Percentiles rank a stretch among this genome's conserved stretches.
phyloP scores from a whole-genome alignment of 2,888 invertebrate species.

The Yponomeuta sedellus region DNA sequence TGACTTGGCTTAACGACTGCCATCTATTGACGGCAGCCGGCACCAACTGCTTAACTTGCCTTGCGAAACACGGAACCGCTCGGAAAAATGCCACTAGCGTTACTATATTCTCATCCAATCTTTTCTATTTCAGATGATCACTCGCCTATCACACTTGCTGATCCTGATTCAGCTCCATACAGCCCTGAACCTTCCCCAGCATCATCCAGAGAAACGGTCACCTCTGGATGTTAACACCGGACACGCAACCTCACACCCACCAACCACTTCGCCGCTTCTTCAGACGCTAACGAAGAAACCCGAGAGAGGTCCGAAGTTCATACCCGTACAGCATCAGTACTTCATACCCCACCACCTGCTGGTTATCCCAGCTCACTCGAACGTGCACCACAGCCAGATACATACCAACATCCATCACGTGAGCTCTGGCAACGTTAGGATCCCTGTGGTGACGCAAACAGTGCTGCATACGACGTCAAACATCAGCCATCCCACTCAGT shows the following conservation, averaged over 20 bases:
- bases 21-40: too few relatives aligned
- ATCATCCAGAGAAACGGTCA: not conserved
- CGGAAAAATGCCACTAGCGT: too few relatives aligned
- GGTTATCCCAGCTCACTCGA: conserved; percentile 12
- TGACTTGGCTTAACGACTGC: too few relatives aligned
- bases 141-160: not conserved
- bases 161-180: not conserved
- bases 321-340: conserved; percentile 6
- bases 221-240: not conserved
- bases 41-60: too few relatives aligned
- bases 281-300: not conserved
- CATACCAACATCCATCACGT: conserved; percentile 13
- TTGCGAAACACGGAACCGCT: too few relatives aligned
- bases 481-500: conserved; percentile 15
- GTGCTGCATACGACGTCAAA: conserved; percentile 14
- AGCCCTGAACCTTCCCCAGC: conserved; percentile 5
- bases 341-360: conserved; percentile 2
- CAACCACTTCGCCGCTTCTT: not conserved
- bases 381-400: conserved; percentile 16
- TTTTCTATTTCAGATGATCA: not conserved
- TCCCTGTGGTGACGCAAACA: conserved; percentile 15
- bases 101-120: too few relatives aligned
- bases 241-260: not conserved
- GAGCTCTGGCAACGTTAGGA: conserved; percentile 6
- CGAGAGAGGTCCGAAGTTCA: not conserved